phyloP scores from a whole-genome alignment of 1,140 invertebrate species.

The Cardiocondyla obscurior region DNA sequence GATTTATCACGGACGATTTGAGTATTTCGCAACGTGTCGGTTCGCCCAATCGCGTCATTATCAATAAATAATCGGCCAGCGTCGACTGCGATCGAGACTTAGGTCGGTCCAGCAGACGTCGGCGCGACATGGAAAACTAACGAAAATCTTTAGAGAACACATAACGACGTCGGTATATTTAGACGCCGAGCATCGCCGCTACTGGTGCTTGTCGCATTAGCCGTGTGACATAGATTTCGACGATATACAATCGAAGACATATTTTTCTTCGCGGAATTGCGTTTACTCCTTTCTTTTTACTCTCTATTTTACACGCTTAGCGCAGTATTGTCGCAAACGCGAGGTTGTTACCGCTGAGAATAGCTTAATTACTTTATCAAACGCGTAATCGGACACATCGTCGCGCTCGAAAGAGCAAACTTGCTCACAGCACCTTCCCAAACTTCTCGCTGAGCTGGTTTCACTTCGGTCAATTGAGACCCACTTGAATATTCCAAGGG shows the following conservation, averaged over 20 bases:
- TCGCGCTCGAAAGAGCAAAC: not conserved
- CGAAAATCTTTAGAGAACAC: constrained; percentile 62
- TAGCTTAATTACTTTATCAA: not conserved
- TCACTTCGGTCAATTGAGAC: not conserved
- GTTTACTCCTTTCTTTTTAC: not conserved
- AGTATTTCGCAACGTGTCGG: not conserved
- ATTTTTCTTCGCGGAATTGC: not conserved
- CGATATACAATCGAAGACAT: constrained; percentile 23
- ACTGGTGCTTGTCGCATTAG: constrained; percentile 57
- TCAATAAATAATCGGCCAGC: not conserved
- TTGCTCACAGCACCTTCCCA: not conserved
- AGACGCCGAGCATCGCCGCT: constrained; percentile 62
- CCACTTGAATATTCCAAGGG: not conserved
- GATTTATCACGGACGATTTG: not conserved
- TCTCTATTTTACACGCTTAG: not conserved
- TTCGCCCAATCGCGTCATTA: not conserved
- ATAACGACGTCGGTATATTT: constrained; percentile 73
- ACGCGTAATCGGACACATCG: not conserved
- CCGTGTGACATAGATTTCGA: constrained; percentile 71
- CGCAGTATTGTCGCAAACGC: not conserved
- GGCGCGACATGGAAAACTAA: constrained; percentile 43
- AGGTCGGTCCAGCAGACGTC: not conserved
- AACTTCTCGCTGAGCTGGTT: not conserved
- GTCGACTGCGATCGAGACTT: not conserved
- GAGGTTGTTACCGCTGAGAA: not conserved